Base-by-base conservation (phyloP, 2,113 vertebrate species). In the Toxotes jaculatrix region DNA sequence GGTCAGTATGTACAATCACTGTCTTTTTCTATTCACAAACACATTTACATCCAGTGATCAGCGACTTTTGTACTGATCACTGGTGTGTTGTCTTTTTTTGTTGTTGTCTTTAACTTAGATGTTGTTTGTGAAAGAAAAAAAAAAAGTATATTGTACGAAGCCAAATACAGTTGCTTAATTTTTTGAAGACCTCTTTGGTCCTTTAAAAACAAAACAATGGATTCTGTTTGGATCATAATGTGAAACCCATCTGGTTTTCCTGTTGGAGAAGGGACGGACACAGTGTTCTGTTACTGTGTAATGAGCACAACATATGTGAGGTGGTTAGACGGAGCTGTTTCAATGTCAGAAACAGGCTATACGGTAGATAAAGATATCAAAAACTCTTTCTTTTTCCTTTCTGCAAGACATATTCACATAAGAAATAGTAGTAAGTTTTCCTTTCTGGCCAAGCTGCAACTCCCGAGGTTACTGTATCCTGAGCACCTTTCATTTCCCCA, bases 201-300 rank as follows among this genome's bases (percentile, higher is more conserved):
- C 49, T 86, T 72, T 65, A 32, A 87, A 79, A 75, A 34, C 9
- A 70, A 72, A 84, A 80, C 59, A 34, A n/a, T 55, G 65, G 84
- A 87, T 86, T 74, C 64, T 77, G 73, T 87, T 86, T 82, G 79
- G 86, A 83, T 86, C 80, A 45, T 74, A 60, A 65, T 74, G 63
- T 68, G 53, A 85, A 71, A 83, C 38, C 34, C 43, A 12, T 73
- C 17, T 74, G 49, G 59, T 63, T 74, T 80, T 78, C 17, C 3
- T 60, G 62, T 60, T 77, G 47, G 55, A 69, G 45, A 66, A 17
- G 42, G 2, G 51, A 27, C 12, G 72, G 62, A 78, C 51, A 43
- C 42, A 32, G 47, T 73, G 85, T 89, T 89, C 81, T 82, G 82
- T 93, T 93, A 92, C 92, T 91, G 87, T 90, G 89, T 92, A 92